Evolutionary conservation across 2,888 invertebrate species (phyloP), one percentile per base, ranked within the genome.

Genomic region (Vanessa cardui): DNA sequence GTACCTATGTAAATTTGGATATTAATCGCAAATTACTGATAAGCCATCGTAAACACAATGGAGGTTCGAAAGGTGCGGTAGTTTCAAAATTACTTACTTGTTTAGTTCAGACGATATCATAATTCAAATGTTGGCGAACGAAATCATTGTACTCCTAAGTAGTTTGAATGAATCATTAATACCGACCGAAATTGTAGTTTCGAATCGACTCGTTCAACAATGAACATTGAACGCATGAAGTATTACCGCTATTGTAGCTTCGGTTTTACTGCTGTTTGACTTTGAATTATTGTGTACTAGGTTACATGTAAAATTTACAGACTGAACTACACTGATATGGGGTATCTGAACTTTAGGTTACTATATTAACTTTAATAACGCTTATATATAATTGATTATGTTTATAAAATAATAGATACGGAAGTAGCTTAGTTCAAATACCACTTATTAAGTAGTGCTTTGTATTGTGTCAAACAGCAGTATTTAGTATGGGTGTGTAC

Each of bases 161-260:
- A 61, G 61, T 47, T 47, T 18, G 62, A 62, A 62, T 69, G 68
- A 69, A 69, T 65, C 62, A 62, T 69, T 65, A 58, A 69, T 69
- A 58, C 26, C 21, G 9, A 39, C 58, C 49, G 65, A 33, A 60
- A 60, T 52, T 58, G 58, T 58, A 44, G 65, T 65, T 65, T 58
- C 46, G 50, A 62, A 62, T 69, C 56, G 67, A 46, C 46, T 69
- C 50, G 61, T 20, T 21, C 56, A 64, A 64, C 64, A 64, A 64
- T 62, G 52, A 31, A 64, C 64, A 64, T 58, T 62, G 52, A 31
- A 20, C 58, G 46, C 52, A 61, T 68, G 64, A 68, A 68, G 60
- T 68, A 68, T 68, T 61, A 66, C 58, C 44, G 49, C 52, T 50
- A 62, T 60, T 62, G 59, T 64, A 46, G 49, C 56, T 52, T 58